Evolutionary conservation across 1,140 invertebrate genomes (phyloP).

Genomic region (Ostrea denselamellosa): DNA sequence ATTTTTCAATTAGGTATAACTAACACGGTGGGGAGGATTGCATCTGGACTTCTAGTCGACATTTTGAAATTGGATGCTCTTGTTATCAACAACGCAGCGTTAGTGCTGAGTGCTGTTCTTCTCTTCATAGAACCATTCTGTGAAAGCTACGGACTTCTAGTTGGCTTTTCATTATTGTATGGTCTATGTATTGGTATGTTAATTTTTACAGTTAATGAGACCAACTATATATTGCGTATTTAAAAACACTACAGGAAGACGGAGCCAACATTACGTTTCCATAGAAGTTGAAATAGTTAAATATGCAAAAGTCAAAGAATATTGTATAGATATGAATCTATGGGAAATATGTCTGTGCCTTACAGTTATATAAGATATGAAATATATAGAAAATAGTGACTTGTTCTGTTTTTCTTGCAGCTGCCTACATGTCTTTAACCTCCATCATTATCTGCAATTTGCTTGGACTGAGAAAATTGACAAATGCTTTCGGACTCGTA

Average conservation of each 20-base stretch:
- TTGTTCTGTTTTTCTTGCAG: constrained; percentile 80
- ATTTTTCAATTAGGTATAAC: constrained; percentile 74
- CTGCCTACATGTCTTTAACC: constrained; percentile 97
- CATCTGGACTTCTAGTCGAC: constrained; percentile 82
- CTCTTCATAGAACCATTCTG: constrained; percentile 92
- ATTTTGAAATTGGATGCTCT: constrained; percentile 88
- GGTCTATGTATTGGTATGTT: constrained; percentile 98
- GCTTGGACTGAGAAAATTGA: constrained; percentile 95
- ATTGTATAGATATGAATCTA: too few relatives aligned
- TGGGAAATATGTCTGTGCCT: too few relatives aligned
- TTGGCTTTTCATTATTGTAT: constrained; percentile 93
- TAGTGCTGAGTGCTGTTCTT: constrained; percentile 92
- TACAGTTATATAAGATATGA: too few relatives aligned
- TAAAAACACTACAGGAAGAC: too few relatives aligned
- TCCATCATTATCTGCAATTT: constrained; percentile 98
- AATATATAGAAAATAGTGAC: background rate
- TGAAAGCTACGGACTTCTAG: constrained; percentile 86
- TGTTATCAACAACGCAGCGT: constrained; percentile 95
- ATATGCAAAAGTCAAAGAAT: too few relatives aligned
- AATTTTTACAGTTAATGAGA: too few relatives aligned
- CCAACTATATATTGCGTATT: too few relatives aligned
- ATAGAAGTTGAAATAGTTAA: too few relatives aligned
- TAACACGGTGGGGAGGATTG: constrained; percentile 81
- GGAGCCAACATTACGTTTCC: too few relatives aligned
- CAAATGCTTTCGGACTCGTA: constrained; percentile 96